Base-by-base conservation (phyloP, 2,888 invertebrate species). In the Andrena dorsata region DNA sequence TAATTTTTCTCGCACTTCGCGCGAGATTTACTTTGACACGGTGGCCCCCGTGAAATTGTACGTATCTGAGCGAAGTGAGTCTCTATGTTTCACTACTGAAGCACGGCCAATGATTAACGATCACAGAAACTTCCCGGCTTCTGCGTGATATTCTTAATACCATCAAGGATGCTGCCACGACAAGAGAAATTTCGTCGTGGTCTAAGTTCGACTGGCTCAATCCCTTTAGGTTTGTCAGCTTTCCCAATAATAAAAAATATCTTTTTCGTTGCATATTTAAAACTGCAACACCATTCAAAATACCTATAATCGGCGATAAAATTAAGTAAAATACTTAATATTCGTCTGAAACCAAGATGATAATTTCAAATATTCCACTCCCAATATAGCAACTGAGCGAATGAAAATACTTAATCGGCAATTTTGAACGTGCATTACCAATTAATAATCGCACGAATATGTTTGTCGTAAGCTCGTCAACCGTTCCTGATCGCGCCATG, bases 1-100 rank as follows among this genome's bases (percentile, higher is more conserved):
- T 89, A 86, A 89, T 89, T 89, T 89, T 88, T 89, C 89, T 88
- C 77, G 85, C 83, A 85, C 88, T 86, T 88, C 84, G 79, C 74
- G 70, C 71, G 81, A 82, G 86, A 89, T 89, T 88, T 89, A 89
- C 86, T 87, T 88, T 83, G 88, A 83, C 86, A 78, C 83, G 68
- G 79, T 64, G 88, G 84, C 85, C 78, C 79, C 69, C 63, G 73
- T 68, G 83, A 85, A 85, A 86, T 80, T 83, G 74, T 86, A 76
- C 82, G 71, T 74, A 71, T 72, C 78, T 61, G 68, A n/a, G 35
- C 23, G 63, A 78, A 84, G 78, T 61, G 80, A 72, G 80, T 77
- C 79, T 32, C 60, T 74, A 71, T 65, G 76, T 73, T 68, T 75
- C 78, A 53, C 65, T n/a, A 7, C 13, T 2, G 71, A 41, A 53